Evolutionary conservation across 2,888 invertebrate species (phyloP).

Genomic region (Iselma pallidipennis): DNA sequence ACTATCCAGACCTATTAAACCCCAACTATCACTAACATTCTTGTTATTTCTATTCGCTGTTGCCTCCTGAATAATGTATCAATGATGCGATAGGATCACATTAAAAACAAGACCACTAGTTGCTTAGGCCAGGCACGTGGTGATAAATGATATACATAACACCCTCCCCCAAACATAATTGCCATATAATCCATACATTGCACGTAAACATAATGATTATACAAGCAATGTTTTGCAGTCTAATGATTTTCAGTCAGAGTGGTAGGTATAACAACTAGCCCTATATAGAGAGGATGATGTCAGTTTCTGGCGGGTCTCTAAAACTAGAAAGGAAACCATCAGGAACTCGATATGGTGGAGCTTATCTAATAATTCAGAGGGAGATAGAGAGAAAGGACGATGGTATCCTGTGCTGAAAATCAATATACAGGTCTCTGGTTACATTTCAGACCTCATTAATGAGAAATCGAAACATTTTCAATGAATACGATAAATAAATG

Average conservation of each 20-base stretch:
- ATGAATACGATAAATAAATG: background rate
- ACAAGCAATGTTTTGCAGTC: background rate
- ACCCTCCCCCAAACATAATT: background rate
- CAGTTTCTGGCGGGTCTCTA: background rate
- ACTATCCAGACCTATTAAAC: background rate
- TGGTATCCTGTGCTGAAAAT: background rate
- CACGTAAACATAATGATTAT: conserved; percentile 4
- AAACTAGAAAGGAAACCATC: background rate
- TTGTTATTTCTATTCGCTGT: background rate
- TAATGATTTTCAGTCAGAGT: conserved; percentile 1
- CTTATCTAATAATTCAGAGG: conserved; percentile 2
- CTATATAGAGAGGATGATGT: background rate
- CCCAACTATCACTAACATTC: background rate
- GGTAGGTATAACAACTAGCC: background rate
- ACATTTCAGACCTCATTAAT: background rate
- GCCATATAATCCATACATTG: background rate
- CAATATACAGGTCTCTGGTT: background rate
- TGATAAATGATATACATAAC: background rate
- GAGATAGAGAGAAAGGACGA: background rate
- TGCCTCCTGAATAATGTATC: no score
- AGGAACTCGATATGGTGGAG: background rate
- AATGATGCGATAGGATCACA: background rate
- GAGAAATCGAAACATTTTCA: background rate
- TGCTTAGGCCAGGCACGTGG: background rate
- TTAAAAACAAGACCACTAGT: conserved; percentile 7